Base-by-base conservation (phyloP, 2,888 invertebrate species). In the Alloplasta piceator region DNA sequence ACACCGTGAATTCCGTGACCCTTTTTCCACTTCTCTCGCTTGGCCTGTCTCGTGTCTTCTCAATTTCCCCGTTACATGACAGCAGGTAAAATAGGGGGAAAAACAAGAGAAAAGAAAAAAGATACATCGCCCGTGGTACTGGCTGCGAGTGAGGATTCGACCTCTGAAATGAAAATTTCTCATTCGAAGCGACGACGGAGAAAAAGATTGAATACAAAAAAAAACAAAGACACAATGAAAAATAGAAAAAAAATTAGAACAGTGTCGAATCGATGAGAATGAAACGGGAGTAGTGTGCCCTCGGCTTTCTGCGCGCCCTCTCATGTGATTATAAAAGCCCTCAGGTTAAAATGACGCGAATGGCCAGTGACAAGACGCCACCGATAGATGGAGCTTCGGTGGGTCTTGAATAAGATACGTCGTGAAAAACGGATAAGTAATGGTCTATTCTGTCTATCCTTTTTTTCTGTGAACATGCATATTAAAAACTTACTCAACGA, bases 251-350 rank as follows among this genome's bases (percentile, higher is more conserved):
- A 60, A 76, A 76, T 72, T 73, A 61, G 72, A 76, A 68, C 76
- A 43, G 67, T 76, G 80, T 72, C 72, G 80, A 80, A 80, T 80
- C 76, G 76, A 80, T 72, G 67, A 73, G 56, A 26, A 26, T 26
- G 3, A 26, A 26, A 26, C 26, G 48, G 48, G 41, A 68, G 48
- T 66, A 67, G 60, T 26, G 58, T 10, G 46, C 41, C 36, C 63
- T 41, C 39, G 61, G 14, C 12, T 55, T 39, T 58, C 36, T 61
- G 46, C 52, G 38, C 7, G 5, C 16, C 39, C 41, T 39, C 43
- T 9, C 58, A 63, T 5, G 63, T 76, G 50, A 80, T 80, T 76
- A 80, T 72, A 63, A 80, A 80, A 76, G 72, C 76, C 80, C 76
- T 46, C 67, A 41, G 80, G 72, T 76, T 55, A 70, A 52, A 43